phyloP scores from a whole-genome alignment of 2,888 invertebrate species.

The Colostygia pectinataria region DNA sequence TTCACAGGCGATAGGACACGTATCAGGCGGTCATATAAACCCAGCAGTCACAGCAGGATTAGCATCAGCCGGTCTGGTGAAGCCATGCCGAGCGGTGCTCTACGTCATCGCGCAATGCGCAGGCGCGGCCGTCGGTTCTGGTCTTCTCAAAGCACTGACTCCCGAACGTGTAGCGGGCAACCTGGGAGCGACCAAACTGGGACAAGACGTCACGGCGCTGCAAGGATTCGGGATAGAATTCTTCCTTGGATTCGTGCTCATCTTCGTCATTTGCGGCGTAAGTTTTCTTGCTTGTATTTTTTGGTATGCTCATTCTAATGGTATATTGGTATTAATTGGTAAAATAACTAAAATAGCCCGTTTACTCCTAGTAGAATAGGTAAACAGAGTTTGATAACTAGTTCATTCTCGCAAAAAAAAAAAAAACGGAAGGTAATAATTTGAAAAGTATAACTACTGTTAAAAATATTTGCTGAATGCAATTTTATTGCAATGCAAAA shows the following conservation, averaged over 20 bases:
- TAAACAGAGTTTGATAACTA: too few species aligned
- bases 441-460: too few species aligned
- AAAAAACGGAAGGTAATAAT: too few species aligned
- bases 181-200: conserved; percentile 88
- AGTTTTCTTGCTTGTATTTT: conserved; percentile 41
- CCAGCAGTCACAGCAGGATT: conserved; percentile 95
- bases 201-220: conserved; percentile 83
- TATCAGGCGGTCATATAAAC: conserved; percentile 96
- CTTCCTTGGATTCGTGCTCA: conserved; percentile 93
- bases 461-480: too few species aligned
- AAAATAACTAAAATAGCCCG: too few species aligned
- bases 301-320: too few species aligned
- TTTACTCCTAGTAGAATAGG: too few species aligned
- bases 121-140: conserved; percentile 92
- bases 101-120: conserved; percentile 93
- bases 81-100: conserved; percentile 87
- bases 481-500: too few species aligned
- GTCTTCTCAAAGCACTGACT: conserved; percentile 88
- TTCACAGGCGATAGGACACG: conserved; percentile 89
- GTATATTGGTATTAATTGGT: too few species aligned
- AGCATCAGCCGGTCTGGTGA: conserved; percentile 90
- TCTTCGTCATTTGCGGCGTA: conserved; percentile 95
- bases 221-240: conserved; percentile 96
- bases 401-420: too few species aligned
- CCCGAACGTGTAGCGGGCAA: conserved; percentile 83